These are phyloP conservation scores for Ormyrus rosae DNA, from an alignment of 2,888 invertebrate species.

Conservation along the genomic window DNA sequence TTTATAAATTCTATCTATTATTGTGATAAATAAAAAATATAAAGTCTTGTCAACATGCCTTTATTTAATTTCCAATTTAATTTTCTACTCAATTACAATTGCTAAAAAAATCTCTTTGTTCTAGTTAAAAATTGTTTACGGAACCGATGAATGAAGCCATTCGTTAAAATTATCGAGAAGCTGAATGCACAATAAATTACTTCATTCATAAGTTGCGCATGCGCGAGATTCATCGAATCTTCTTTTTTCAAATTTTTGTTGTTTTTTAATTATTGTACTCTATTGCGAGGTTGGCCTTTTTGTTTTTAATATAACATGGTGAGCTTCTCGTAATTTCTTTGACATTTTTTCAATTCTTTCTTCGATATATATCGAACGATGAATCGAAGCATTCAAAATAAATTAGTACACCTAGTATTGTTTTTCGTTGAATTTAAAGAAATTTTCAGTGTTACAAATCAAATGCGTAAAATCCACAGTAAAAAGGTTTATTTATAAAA, in stretches of 20 bases:
- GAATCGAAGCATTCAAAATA: conserved; percentile 10
- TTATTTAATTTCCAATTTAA: background rate
- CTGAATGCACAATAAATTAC: conserved; percentile 6
- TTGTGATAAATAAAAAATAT: conserved; percentile 49
- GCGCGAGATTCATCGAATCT: background rate
- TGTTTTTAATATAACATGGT: too few species aligned
- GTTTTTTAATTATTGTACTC: too few species aligned
- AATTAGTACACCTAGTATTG: background rate
- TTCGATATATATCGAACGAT: conserved; percentile 32
- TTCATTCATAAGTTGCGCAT: conserved; percentile 36
- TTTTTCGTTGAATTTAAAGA: background rate
- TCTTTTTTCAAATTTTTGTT: too few species aligned
- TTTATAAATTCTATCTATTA: conserved; percentile 49
- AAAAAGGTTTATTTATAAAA: background rate
- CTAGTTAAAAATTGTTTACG: background rate
- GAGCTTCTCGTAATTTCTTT: too few species aligned
- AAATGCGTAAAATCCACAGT: background rate
- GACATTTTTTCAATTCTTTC: background rate
- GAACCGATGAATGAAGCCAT: conserved; percentile 8
- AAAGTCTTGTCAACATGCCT: conserved; percentile 18
- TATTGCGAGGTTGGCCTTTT: too few species aligned
- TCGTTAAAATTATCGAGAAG: conserved; percentile 14
- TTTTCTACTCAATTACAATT: too few species aligned
- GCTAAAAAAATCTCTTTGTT: too few species aligned
- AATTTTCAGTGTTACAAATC: background rate